Evolutionary conservation across 2,113 vertebrate genomes (phyloP).

Genomic region (Perccottus glenii): DNA sequence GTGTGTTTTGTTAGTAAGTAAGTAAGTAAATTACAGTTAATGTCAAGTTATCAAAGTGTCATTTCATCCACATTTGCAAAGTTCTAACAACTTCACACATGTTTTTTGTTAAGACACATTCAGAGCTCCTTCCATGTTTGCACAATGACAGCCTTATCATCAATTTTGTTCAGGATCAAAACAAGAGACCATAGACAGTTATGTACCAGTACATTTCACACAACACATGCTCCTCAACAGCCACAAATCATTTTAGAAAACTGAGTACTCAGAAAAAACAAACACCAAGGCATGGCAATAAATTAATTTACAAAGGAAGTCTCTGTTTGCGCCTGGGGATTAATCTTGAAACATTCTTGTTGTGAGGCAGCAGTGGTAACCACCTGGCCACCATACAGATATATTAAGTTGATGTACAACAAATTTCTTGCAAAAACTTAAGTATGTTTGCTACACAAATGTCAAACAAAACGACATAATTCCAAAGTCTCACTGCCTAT

Average conservation of each 20-base stretch:
- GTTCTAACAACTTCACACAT: slow-evolving; percentile 39
- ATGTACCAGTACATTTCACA: slow-evolving; percentile 21
- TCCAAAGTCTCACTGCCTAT: background rate
- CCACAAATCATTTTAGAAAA: background rate
- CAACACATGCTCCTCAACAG: slow-evolving; percentile 25
- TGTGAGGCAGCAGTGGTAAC: too few relatives aligned
- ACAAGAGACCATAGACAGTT: slow-evolving; percentile 25
- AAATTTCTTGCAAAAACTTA: too few relatives aligned
- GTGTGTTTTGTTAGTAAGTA: too few relatives aligned
- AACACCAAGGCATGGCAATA: too few relatives aligned
- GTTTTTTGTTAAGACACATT: slow-evolving; percentile 59
- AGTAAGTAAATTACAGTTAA: slow-evolving; percentile 8
- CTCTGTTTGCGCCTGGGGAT: too few relatives aligned
- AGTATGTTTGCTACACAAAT: too few relatives aligned
- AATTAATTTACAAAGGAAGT: too few relatives aligned
- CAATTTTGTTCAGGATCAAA: slow-evolving; percentile 49
- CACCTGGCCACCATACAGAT: too few relatives aligned
- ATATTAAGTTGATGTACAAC: too few relatives aligned
- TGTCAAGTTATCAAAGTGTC: slow-evolving; percentile 21
- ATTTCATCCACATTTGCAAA: slow-evolving; percentile 17
- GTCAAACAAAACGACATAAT: too few relatives aligned
- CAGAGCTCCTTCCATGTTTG: slow-evolving; percentile 48
- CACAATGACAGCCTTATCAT: slow-evolving; percentile 59
- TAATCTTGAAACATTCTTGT: too few relatives aligned
- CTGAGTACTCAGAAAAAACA: too few relatives aligned